Evolutionary conservation across 2,797 vertebrate genomes (phyloP).

Genomic region (Enteromius mattozi): DNA sequence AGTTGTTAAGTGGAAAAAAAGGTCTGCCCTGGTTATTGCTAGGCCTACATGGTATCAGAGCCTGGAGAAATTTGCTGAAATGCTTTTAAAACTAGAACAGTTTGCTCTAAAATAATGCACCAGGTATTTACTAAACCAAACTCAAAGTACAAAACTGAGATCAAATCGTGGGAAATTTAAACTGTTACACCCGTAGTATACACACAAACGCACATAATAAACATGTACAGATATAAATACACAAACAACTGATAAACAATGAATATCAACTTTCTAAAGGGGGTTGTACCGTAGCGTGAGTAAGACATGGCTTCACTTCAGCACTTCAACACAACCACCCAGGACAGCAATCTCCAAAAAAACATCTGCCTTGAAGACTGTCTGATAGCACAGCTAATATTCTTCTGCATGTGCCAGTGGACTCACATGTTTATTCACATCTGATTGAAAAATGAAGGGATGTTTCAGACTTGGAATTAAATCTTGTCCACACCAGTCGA

Average conservation of each 20-base stretch:
- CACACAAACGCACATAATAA: constrained; percentile 10
- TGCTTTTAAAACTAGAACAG: not conserved
- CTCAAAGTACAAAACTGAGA: constrained; percentile 4
- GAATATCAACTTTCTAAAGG: constrained; percentile 45
- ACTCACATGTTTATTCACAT: constrained; percentile 46
- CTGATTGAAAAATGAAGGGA: constrained; percentile 57
- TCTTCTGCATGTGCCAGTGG: constrained; percentile 31
- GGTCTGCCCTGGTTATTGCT: not conserved
- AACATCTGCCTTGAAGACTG: constrained; percentile 2
- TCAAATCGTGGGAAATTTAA: constrained; percentile 16
- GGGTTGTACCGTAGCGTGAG: constrained; percentile 58
- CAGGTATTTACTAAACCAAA: constrained; percentile 8
- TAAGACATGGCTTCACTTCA: constrained; percentile 70
- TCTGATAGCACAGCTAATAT: not conserved
- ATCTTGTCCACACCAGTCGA: constrained; percentile 55
- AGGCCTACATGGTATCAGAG: not conserved
- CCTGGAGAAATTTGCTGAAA: not conserved
- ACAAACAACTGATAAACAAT: constrained; percentile 39
- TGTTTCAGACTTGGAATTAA: constrained; percentile 46
- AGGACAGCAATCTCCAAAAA: constrained; percentile 11
- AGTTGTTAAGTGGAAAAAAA: not conserved
- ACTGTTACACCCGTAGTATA: constrained; percentile 12
- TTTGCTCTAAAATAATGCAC: not conserved
- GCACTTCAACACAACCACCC: constrained; percentile 62
- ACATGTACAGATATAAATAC: constrained; percentile 27